phyloP scores from a whole-genome alignment of 1,140 invertebrate species.

The Andricus grossulariae region DNA sequence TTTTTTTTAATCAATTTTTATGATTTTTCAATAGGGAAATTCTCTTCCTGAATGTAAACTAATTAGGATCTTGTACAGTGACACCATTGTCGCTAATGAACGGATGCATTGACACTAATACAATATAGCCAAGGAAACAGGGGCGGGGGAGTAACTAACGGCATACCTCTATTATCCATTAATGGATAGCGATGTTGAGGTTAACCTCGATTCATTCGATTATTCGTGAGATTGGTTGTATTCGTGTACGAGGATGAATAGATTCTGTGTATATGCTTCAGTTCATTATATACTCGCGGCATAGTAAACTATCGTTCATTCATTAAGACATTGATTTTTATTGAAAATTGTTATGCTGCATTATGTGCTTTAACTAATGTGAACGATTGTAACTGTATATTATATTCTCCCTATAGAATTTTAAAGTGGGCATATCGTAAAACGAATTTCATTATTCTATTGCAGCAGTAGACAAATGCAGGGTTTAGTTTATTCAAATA shows the following conservation, averaged over 20 bases:
- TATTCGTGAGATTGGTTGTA: constrained; percentile 63
- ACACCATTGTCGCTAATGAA: constrained; percentile 65
- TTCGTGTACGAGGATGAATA: constrained; percentile 27
- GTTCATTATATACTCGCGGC: no score
- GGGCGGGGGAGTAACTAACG: constrained; percentile 46
- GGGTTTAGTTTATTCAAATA: no score
- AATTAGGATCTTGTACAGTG: neutral
- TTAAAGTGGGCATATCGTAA: no score
- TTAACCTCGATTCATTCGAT: constrained; percentile 65
- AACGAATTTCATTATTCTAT: no score
- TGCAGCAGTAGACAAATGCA: no score
- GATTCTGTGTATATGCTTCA: neutral
- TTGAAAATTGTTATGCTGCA: no score
- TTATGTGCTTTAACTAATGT: no score
- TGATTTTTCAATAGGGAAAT: neutral
- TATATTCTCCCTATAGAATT: no score
- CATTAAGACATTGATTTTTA: no score
- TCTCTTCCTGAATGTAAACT: neutral
- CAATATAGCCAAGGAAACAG: constrained; percentile 47
- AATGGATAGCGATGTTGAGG: constrained; percentile 66
- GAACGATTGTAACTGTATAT: no score
- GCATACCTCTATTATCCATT: constrained; percentile 60
- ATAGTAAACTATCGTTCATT: no score
- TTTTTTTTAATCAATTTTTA: neutral
- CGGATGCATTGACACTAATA: constrained; percentile 55